These are phyloP conservation scores for Brachyopa scutellaris DNA, from an alignment of 2,888 invertebrate genomes.

Conservation along the genomic window DNA sequence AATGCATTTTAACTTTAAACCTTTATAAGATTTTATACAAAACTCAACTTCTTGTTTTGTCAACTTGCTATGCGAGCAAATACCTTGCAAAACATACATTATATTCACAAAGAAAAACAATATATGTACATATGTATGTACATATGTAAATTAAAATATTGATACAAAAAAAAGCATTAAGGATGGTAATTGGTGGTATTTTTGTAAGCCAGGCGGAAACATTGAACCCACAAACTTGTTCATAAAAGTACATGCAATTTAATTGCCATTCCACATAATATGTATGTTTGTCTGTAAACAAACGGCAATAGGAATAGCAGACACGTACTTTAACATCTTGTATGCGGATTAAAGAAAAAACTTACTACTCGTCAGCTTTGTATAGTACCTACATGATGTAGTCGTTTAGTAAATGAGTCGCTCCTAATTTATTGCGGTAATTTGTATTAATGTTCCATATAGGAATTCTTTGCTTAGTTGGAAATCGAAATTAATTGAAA, in stretches of 20 bases:
- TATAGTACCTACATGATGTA: slow-evolving; percentile 51
- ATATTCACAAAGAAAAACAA: too few species aligned
- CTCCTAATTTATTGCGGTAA: slow-evolving; percentile 65
- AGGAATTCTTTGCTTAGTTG: slow-evolving; percentile 65
- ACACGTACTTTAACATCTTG: slow-evolving; percentile 17
- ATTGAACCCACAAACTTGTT: slow-evolving; percentile 29
- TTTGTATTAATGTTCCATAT: slow-evolving; percentile 66
- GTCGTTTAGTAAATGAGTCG: slow-evolving; percentile 58
- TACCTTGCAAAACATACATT: too few species aligned
- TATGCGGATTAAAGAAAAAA: neutral
- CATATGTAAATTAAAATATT: too few species aligned
- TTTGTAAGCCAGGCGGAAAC: too few species aligned
- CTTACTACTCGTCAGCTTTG: slow-evolving; percentile 16
- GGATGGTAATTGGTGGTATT: too few species aligned
- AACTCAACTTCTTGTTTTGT: too few species aligned
- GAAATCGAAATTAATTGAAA: slow-evolving; percentile 64
- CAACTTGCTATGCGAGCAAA: too few species aligned
- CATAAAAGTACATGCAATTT: slow-evolving; percentile 56
- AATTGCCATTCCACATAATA: slow-evolving; percentile 67
- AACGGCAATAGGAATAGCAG: slow-evolving; percentile 37
- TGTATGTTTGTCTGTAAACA: too few species aligned
- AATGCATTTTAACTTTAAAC: too few species aligned
- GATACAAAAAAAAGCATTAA: too few species aligned
- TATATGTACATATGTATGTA: too few species aligned
- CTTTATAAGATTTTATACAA: too few species aligned